phyloP scores from a whole-genome alignment of 2,888 invertebrate genomes.

The Heliconius charithonia region DNA sequence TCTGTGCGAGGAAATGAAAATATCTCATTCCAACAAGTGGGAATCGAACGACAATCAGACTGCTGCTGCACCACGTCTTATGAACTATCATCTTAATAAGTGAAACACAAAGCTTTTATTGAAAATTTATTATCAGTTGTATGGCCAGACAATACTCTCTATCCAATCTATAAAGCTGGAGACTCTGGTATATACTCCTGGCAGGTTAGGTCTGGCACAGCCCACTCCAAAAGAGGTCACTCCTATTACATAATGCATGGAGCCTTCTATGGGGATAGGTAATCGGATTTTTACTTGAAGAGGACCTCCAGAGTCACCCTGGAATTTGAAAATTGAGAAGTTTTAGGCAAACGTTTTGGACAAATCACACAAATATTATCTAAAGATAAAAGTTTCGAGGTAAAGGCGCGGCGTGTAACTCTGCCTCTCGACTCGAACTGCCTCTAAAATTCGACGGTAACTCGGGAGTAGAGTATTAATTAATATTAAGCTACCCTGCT shows the following conservation, averaged over 20 bases:
- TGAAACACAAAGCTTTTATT: neutral
- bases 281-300: conserved; percentile 72
- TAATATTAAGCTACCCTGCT: too few relatives aligned
- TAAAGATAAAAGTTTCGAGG: neutral
- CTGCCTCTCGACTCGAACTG: too few relatives aligned
- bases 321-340: conserved; percentile 30
- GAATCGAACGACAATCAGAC: neutral
- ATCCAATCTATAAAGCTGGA: conserved; percentile 68
- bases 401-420: too few relatives aligned
- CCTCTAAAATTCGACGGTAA: neutral
- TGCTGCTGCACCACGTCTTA: neutral
- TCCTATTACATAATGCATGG: conserved; percentile 65
- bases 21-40: neutral
- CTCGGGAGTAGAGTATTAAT: neutral
- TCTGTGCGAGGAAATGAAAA: neutral
- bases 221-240: conserved; percentile 69
- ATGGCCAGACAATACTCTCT: conserved; percentile 63
- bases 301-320: conserved; percentile 90
- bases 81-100: neutral
- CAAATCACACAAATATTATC: neutral
- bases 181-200: conserved; percentile 68
- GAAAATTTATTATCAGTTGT: neutral
- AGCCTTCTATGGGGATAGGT: conserved; percentile 45
- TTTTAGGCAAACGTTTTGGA: neutral
- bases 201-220: conserved; percentile 60